Evolutionary conservation across 2,888 invertebrate species (phyloP).

Genomic region (Clistopyga incitator): DNA sequence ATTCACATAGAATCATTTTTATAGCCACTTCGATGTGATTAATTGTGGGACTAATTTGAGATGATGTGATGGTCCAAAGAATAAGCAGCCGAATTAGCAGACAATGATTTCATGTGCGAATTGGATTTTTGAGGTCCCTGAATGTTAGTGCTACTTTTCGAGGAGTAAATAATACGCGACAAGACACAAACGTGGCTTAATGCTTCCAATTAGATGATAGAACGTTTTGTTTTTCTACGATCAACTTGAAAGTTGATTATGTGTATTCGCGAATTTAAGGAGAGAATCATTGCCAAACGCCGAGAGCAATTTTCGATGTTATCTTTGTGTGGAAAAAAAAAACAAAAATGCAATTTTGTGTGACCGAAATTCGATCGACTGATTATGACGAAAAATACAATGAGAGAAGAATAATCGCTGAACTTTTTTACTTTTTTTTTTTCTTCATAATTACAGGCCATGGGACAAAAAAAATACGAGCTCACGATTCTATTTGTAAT

Average conservation of each 20-base stretch:
- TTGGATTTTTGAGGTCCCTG: not conserved
- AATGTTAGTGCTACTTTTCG: not conserved
- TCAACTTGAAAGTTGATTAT: constrained; percentile 32
- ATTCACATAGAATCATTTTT: too few relatives aligned
- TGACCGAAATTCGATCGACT: constrained; percentile 37
- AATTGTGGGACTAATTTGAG: too few relatives aligned
- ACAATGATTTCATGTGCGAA: not conserved
- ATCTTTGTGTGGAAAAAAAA: not conserved
- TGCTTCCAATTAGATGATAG: constrained; percentile 64
- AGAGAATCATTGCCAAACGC: constrained; percentile 1
- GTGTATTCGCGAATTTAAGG: not conserved
- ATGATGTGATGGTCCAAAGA: too few relatives aligned
- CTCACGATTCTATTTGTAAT: constrained; percentile 45
- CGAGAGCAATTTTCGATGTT: constrained; percentile 1
- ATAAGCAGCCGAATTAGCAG: too few relatives aligned
- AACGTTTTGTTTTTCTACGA: constrained; percentile 55
- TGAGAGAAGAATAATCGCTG: constrained; percentile 2
- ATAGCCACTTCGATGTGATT: too few relatives aligned
- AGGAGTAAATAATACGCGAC: constrained; percentile 23
- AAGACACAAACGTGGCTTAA: constrained; percentile 62
- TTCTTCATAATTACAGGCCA: constrained; percentile 52
- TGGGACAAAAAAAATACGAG: constrained; percentile 31
- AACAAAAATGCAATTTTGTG: not conserved
- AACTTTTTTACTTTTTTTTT: constrained; percentile 36
- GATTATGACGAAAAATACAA: constrained; percentile 11